Evolutionary conservation across 2,797 vertebrate genomes (phyloP).

Genomic region (Halcyon leucocephala): DNA sequence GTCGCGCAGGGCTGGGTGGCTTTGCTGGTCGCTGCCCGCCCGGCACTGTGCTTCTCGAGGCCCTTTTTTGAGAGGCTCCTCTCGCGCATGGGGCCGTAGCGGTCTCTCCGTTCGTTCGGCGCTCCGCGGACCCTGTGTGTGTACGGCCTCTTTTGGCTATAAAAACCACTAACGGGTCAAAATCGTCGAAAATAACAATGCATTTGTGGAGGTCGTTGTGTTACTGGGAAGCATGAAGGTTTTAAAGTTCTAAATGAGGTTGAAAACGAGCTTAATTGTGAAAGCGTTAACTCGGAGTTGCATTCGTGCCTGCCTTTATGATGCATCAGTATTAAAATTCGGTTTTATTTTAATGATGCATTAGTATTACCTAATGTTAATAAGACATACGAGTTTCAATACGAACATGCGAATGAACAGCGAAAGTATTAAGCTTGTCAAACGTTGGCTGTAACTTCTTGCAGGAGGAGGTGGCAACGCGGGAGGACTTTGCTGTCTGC

Average conservation of each 20-base stretch:
- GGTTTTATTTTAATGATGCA: no score
- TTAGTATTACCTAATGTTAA: accelerated
- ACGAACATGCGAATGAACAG: background rate
- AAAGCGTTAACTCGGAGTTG: accelerated
- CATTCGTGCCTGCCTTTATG: accelerated
- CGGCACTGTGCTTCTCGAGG: accelerated
- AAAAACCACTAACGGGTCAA: background rate
- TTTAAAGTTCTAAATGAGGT: accelerated
- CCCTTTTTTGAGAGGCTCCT: accelerated
- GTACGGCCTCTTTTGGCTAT: background rate
- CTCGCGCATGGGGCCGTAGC: accelerated
- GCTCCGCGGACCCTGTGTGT: accelerated
- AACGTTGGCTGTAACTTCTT: background rate
- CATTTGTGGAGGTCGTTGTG: background rate
- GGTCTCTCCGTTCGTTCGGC: accelerated
- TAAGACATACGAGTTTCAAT: background rate
- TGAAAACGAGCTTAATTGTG: accelerated
- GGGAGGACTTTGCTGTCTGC: background rate
- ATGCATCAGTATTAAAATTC: no score
- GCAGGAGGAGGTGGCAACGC: background rate
- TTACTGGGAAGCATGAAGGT: background rate
- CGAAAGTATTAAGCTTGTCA: background rate
- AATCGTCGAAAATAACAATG: background rate
- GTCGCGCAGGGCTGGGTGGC: accelerated
- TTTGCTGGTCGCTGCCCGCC: background rate